Conservation (phyloP, 2,797 vertebrate genomes). For the Apogon talboti region DNA sequence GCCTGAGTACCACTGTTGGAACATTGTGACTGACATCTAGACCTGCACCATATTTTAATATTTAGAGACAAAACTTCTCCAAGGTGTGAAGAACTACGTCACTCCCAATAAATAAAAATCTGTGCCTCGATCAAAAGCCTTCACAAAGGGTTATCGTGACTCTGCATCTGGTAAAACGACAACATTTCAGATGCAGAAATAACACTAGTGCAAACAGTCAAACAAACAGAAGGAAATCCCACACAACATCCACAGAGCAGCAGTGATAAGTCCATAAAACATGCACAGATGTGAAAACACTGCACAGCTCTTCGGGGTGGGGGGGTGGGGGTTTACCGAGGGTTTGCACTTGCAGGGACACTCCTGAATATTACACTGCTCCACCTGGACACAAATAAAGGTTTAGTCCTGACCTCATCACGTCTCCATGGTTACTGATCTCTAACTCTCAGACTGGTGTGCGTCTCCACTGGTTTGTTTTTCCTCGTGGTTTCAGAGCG, state of each 20-base stretch:
- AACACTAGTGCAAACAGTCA: constrained; percentile 42
- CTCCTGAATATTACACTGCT: constrained; percentile 88
- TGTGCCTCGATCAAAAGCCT: neutral
- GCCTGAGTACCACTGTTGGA: no score
- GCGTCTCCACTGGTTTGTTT: no score
- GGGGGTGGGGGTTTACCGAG: constrained; percentile 79
- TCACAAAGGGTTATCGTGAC: neutral
- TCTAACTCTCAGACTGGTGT: neutral
- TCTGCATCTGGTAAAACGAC: neutral
- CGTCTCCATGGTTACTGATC: neutral
- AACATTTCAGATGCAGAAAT: neutral
- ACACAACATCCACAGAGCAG: neutral
- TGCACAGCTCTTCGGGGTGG: constrained; percentile 20
- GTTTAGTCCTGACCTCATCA: neutral
- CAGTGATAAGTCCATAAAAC: constrained; percentile 2
- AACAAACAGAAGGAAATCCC: neutral
- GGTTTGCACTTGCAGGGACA: constrained; percentile 87
- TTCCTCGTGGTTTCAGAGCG: neutral
- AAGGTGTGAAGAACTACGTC: neutral
- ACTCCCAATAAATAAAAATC: neutral
- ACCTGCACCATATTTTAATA: no score
- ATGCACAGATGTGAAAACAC: constrained; percentile 67
- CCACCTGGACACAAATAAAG: constrained; percentile 79
- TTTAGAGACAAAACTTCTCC: neutral
- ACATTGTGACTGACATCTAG: no score